phyloP scores from a whole-genome alignment of 2,888 invertebrate genomes.

The Melanophora roralis region DNA sequence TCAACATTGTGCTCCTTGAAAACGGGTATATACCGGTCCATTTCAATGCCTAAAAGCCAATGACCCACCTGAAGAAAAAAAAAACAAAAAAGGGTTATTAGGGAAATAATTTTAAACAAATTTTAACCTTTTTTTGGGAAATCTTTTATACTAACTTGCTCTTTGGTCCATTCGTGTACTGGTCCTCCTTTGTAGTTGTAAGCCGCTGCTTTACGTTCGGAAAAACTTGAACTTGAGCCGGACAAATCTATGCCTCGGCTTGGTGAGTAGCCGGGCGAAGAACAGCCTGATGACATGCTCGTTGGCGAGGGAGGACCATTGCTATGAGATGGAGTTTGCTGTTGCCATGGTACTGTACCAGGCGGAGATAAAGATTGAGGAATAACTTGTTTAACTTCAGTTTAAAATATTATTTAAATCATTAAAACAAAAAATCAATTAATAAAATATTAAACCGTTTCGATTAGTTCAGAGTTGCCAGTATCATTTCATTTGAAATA shows the following conservation, averaged over 20 bases:
- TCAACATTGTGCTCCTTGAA: slow-evolving; percentile 93
- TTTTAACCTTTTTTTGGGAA: not conserved
- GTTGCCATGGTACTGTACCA: slow-evolving; percentile 82
- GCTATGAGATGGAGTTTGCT: slow-evolving; percentile 76
- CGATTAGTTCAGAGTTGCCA: slow-evolving; percentile 29
- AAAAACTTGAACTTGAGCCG: slow-evolving; percentile 81
- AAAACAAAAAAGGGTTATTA: not conserved
- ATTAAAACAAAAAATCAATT: not conserved
- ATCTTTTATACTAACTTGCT: slow-evolving; percentile 79
- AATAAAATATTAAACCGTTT: not conserved
- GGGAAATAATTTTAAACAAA: not conserved
- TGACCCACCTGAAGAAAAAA: slow-evolving; percentile 86
- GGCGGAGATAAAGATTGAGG: slow-evolving; percentile 81
- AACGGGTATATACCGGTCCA: slow-evolving; percentile 91
- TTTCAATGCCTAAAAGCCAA: slow-evolving; percentile 89
- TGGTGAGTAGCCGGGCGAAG: slow-evolving; percentile 79
- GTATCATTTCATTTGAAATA: not conserved
- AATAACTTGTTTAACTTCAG: slow-evolving; percentile 82
- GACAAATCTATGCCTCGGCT: slow-evolving; percentile 79
- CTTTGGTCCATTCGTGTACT: slow-evolving; percentile 87
- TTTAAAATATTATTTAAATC: not conserved
- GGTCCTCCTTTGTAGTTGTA: slow-evolving; percentile 83
- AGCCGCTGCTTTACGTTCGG: slow-evolving; percentile 80
- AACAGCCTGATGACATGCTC: slow-evolving; percentile 81
- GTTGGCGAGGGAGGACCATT: slow-evolving; percentile 82